Conservation (phyloP, 1,140 invertebrate genomes). For the Saccostrea cuccullata region DNA sequence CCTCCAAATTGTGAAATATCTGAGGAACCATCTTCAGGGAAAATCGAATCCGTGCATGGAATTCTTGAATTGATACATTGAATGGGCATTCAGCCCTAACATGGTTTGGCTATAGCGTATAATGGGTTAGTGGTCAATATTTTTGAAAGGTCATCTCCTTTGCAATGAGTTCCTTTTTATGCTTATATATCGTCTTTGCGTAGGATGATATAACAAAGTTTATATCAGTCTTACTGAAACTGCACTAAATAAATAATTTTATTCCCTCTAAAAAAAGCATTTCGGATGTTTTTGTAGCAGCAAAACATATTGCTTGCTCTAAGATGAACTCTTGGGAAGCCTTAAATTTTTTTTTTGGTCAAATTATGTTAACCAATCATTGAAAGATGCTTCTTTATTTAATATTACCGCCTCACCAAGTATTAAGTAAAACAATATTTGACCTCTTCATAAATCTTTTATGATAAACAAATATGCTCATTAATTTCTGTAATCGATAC, state of each 20-base stretch:
- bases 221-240: background rate
- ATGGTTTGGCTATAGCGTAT: background rate
- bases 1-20: slow-evolving; percentile 19
- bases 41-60: slow-evolving; percentile 29
- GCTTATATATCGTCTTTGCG: background rate
- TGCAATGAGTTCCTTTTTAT: background rate
- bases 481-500: too few species aligned
- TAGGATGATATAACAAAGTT: background rate
- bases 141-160: background rate
- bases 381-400: too few species aligned
- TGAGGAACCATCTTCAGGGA: background rate
- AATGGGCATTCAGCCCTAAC: background rate
- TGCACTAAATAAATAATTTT: background rate
- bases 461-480: too few species aligned
- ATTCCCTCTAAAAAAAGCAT: background rate
- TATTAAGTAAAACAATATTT: too few species aligned
- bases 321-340: too few species aligned
- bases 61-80: background rate
- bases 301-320: too few species aligned
- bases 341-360: too few species aligned
- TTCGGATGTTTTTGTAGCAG: background rate
- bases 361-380: too few species aligned
- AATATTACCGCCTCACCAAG: too few species aligned
- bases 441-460: too few species aligned
- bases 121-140: slow-evolving; percentile 4